Percentiles rank a stretch among this genome's conserved stretches.
These are phyloP conservation scores for Myotis brandtii DNA, from an alignment of 2,113 vertebrate genomes.

Conservation along the genomic window DNA sequence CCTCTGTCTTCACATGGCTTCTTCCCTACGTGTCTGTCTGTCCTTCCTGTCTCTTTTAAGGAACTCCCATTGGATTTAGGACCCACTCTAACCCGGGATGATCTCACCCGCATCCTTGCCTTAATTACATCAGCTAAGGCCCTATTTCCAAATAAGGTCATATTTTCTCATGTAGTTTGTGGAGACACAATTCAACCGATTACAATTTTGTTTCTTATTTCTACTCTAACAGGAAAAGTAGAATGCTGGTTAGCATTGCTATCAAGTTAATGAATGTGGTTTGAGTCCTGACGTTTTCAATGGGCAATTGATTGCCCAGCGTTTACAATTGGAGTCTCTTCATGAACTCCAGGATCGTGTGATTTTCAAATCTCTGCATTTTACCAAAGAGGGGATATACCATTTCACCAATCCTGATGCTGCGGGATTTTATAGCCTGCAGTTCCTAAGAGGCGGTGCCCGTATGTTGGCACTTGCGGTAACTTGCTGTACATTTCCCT, in stretches of 20 bases:
- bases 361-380: not conserved
- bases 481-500: not conserved
- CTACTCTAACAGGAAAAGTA: not conserved
- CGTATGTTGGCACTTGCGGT: not conserved
- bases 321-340: not conserved
- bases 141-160: not conserved
- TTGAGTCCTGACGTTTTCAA: not conserved
- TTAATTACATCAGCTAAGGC: not conserved
- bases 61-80: not conserved
- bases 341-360: not conserved
- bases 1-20: not conserved
- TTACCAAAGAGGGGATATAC: not conserved
- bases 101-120: not conserved
- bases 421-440: not conserved
- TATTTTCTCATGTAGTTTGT: not conserved
- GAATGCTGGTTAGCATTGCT: not conserved
- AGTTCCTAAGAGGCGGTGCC: not conserved
- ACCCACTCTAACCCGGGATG: not conserved
- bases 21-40: not conserved
- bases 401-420: not conserved
- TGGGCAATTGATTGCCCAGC: not conserved
- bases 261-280: not conserved
- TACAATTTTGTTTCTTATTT: not conserved
- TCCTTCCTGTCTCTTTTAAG: not conserved
- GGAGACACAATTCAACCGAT: not conserved